These are phyloP conservation scores for Seriola quinqueradiata DNA, from an alignment of 2,113 vertebrate genomes.

Conservation along the genomic window DNA sequence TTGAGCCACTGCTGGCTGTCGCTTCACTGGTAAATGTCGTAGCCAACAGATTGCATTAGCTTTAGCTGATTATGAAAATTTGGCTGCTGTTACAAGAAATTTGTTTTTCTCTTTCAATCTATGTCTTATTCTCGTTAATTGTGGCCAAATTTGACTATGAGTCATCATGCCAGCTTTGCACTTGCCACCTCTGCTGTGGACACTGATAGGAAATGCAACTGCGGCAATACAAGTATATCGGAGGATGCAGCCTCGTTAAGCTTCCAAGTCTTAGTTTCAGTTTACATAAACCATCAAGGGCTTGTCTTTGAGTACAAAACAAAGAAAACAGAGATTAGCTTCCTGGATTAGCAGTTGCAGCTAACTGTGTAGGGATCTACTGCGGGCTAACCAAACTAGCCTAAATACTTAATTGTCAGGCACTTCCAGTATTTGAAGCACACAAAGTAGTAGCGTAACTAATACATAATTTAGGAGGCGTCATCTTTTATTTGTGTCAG, in stretches of 20 bases:
- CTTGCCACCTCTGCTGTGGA: not conserved
- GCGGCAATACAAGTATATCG: not conserved
- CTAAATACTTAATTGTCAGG: too few relatives aligned
- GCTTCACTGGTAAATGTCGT: not conserved
- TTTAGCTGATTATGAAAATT: not conserved
- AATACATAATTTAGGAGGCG: too few relatives aligned
- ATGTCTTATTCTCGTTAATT: not conserved
- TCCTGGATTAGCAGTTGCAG: not conserved
- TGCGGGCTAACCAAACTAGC: not conserved
- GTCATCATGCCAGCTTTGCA: too few relatives aligned
- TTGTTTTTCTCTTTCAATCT: too few relatives aligned
- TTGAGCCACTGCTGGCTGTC: not conserved
- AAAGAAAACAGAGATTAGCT: not conserved
- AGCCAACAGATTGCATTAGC: not conserved
- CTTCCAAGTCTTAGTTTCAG: not conserved
- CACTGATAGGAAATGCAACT: too few relatives aligned
- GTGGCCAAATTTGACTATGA: not conserved
- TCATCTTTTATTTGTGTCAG: too few relatives aligned
- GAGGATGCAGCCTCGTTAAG: not conserved
- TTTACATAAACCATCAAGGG: not conserved
- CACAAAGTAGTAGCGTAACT: too few relatives aligned
- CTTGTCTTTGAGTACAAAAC: not conserved
- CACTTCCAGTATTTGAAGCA: too few relatives aligned
- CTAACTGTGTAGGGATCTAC: not conserved
- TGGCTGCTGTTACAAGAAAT: too few relatives aligned